phyloP scores from a whole-genome alignment of 1,140 invertebrate genomes.

The Cecropterus lyciades region DNA sequence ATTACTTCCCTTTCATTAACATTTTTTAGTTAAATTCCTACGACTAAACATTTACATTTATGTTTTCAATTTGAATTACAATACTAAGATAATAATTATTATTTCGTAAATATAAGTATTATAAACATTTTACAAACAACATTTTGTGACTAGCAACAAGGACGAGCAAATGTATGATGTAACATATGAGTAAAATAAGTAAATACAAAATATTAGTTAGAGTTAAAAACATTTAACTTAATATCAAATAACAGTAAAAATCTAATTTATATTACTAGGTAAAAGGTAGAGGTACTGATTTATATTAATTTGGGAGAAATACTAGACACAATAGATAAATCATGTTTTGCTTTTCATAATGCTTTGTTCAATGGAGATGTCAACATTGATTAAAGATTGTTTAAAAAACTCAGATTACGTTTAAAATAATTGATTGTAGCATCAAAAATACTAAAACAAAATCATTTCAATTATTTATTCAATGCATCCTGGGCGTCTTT shows the following conservation, averaged over 20 bases:
- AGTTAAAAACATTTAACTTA: constrained; percentile 25
- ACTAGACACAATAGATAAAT: no score
- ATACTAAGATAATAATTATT: constrained; percentile 67
- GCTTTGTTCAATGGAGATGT: no score
- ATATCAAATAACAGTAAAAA: constrained; percentile 26
- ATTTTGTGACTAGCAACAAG: constrained; percentile 70
- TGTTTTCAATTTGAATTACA: constrained; percentile 59
- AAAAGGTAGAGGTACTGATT: no score
- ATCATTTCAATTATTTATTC: no score
- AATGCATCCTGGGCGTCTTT: no score
- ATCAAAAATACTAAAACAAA: no score
- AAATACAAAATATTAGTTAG: constrained; percentile 22
- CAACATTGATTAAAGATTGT: no score
- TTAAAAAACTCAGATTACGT: no score
- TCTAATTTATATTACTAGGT: neutral
- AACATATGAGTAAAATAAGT: constrained; percentile 17
- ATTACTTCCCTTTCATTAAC: constrained; percentile 63
- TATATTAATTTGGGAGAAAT: no score
- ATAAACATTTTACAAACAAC: constrained; percentile 80
- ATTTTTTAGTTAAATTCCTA: constrained; percentile 67
- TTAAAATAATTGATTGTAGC: no score
- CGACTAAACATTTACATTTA: constrained; percentile 63
- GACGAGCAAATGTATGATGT: constrained; percentile 50
- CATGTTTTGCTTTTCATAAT: no score
- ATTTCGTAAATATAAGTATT: constrained; percentile 63